Evolutionary conservation across 1,140 invertebrate species (phyloP), one percentile per base, ranked within the genome.

Genomic region (Drosophila erecta): DNA sequence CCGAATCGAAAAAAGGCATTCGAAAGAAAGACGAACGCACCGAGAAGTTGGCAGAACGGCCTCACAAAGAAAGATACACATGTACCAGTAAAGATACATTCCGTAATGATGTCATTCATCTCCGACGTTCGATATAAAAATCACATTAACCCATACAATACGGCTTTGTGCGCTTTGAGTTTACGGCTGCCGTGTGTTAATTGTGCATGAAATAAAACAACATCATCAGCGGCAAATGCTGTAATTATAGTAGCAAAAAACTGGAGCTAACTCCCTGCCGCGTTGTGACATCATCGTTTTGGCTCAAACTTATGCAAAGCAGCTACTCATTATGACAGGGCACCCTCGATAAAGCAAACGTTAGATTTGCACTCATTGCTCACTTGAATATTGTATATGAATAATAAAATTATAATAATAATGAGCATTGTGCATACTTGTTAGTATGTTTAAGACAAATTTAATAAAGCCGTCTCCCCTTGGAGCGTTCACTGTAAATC

Each of bases 41-140:
- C 24, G 35, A 47, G 54, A 43, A 38, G 58, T 65, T 56, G 65
- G 50, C 44, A 57, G 72, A 74, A 62, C 33, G 8, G 40, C 15
- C 41, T 35, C 30, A 74, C 58, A 71, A 78, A 79, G 77, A 62
- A 54, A 65, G 58, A 66, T 57, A 54, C 37, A 58, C 30, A 8
- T 30, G 30, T 30, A 69, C 58, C 62, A 78, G 75, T 73, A 62
- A 54, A 65, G 58, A 66, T 57, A 54, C 37, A 58, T 33, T 57
- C 47, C 15, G 40, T 73, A 76, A 87, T 86, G 83, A 86, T 86
- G 83, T 86, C 83, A 86, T 87, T 87, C 83, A 83, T 86, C 79
- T 86, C 62, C 55, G 40, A 56, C 53, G 44, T 79, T 86, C 78
- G 65, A 86, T 76, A 67, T 43, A 75, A 47, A 56, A 65, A 55